Evolutionary conservation across 2,888 invertebrate genomes (phyloP).

Genomic region (Acanthosepion esculentum): DNA sequence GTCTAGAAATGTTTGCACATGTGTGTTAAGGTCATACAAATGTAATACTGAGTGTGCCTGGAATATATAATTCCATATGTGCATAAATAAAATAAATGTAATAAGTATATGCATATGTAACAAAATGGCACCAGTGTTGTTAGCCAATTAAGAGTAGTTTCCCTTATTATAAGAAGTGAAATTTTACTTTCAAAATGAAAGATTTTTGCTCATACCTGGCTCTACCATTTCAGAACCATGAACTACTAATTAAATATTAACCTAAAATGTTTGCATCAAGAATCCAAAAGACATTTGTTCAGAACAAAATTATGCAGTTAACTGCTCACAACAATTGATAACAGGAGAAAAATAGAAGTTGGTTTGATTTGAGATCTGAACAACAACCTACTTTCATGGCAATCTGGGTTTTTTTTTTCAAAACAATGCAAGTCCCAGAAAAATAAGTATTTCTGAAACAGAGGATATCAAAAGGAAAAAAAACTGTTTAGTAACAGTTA

Average conservation of each 20-base stretch:
- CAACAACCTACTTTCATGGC: background rate
- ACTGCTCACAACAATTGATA: constrained; percentile 33
- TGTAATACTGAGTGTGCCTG: background rate
- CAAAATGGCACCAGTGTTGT: background rate
- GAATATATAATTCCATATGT: background rate
- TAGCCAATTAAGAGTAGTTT: background rate
- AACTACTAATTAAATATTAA: background rate
- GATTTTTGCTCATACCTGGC: background rate
- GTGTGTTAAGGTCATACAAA: no score
- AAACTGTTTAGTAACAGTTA: background rate
- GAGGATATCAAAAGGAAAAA: background rate
- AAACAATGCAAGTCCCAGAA: background rate
- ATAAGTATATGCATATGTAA: background rate
- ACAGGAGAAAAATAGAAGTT: constrained; percentile 4
- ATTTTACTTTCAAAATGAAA: background rate
- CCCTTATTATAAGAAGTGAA: background rate
- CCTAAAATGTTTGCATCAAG: background rate
- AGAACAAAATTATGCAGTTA: constrained; percentile 20
- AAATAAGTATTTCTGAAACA: background rate
- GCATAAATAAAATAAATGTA: background rate
- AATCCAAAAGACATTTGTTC: background rate
- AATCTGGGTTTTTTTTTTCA: background rate
- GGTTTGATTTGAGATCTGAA: constrained; percentile 33
- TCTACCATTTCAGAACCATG: background rate
- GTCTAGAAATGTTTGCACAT: background rate